Evolutionary conservation across 2,797 vertebrate genomes (phyloP).

Genomic region (Coregonus ussuriensis): DNA sequence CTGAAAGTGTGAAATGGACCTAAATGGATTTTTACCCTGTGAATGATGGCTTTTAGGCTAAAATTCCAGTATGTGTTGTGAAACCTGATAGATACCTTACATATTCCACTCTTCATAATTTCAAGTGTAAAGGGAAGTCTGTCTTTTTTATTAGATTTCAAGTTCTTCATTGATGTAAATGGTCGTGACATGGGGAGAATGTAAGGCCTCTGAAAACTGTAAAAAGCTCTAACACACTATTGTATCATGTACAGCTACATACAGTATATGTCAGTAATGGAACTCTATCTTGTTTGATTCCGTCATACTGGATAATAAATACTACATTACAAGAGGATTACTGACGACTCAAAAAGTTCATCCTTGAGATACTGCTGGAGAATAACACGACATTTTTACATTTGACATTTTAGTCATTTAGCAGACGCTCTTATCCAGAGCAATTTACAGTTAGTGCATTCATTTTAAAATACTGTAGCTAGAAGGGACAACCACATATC

Average conservation of each 20-base stretch:
- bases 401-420: too few species aligned
- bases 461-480: too few species aligned
- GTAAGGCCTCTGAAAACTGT: constrained; percentile 39
- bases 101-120: constrained; percentile 54
- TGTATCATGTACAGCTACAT: constrained; percentile 42
- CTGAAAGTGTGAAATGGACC: constrained; percentile 42
- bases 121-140: constrained; percentile 42
- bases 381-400: constrained; percentile 4
- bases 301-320: constrained; percentile 34
- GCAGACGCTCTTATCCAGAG: too few species aligned
- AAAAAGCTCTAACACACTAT: constrained; percentile 44
- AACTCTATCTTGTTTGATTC: constrained; percentile 35
- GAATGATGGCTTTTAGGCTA: constrained; percentile 52
- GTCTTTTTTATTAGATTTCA: constrained; percentile 53
- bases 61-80: constrained; percentile 47
- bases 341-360: constrained; percentile 35
- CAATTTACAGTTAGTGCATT: too few species aligned
- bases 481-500: too few species aligned
- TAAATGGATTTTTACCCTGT: constrained; percentile 54
- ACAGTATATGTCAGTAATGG: constrained; percentile 45
- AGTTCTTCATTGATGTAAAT: constrained; percentile 50
- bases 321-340: constrained; percentile 29
- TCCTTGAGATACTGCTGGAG: constrained; percentile 33
- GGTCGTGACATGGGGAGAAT: constrained; percentile 43
- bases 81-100: constrained; percentile 62